Base-by-base conservation (phyloP, 1,140 invertebrate species). In the Pogonomyrmex barbatus region DNA sequence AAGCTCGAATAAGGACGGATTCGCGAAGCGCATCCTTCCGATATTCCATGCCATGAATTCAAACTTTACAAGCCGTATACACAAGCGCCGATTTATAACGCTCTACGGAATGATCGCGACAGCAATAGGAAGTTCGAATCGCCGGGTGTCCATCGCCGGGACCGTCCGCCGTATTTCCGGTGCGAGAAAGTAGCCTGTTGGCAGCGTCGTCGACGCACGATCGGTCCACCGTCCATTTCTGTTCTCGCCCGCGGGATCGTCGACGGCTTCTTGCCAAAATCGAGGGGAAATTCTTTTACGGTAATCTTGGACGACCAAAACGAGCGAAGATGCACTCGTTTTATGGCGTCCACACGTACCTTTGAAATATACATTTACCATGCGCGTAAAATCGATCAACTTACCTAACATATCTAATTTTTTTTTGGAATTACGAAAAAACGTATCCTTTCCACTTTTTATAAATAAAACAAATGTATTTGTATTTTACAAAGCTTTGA, bases 241-340 rank as follows among this genome's bases (percentile, higher is more conserved):
- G 65, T 73, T 83, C 79, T 83, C 73, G 75, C n/a, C 62, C 54
- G 60, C 47, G 52, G 79, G 50, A 60, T 42, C 58, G 68, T 24
- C 68, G 56, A 30, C 62, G 88, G 87, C 87, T 89, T 76, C 77
- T 77, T 89, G 88, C 88, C 88, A 89, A 86, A 39, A 89, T n/a
- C 62, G 54, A 54, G 58, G 75, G 71, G 17, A n/a, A 71, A 73
- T 52, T 58, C 52, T 89, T 75, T 75, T 45, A 54, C 6, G 39
- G 33, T 75, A 47, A 81, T 76, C 60, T 67, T 39, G 24, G 30
- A 30, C 33, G 17, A 17, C 1, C 33, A 60, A 24, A 42, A 82
- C n/a, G 65, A 36, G 8, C 54, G 33, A 79, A 52, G 45, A 65
- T 33, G 52, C 42, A 39, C 30, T 33, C 10, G 33, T 67, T 36